Evolutionary conservation across 2,888 invertebrate species (phyloP).

Genomic region (Mallateleia sp.): DNA sequence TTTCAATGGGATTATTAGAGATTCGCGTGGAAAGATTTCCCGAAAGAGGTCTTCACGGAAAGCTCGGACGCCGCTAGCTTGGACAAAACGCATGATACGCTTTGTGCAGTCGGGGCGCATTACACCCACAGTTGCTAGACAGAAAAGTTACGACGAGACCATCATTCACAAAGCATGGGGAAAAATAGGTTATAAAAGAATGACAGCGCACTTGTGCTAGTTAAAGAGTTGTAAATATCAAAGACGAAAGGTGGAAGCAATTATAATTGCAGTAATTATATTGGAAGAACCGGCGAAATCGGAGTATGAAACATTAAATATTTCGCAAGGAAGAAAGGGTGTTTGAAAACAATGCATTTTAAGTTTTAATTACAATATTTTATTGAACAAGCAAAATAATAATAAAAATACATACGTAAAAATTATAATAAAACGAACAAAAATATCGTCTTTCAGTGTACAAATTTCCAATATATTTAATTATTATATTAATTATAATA

Average conservation of each 20-base stretch:
- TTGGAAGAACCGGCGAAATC: too few relatives aligned
- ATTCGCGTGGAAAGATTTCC: slow-evolving; percentile 79
- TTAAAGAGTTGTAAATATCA: slow-evolving; percentile 36
- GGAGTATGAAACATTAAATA: too few relatives aligned
- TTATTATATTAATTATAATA: too few relatives aligned
- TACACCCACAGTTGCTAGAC: slow-evolving; percentile 42
- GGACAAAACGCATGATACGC: slow-evolving; percentile 76
- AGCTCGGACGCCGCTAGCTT: slow-evolving; percentile 62
- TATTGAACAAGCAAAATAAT: too few relatives aligned
- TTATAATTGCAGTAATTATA: too few relatives aligned
- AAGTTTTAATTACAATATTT: too few relatives aligned
- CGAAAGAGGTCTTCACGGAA: slow-evolving; percentile 77
- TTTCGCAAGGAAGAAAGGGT: too few relatives aligned
- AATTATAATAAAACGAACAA: too few relatives aligned
- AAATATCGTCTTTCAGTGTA: too few relatives aligned
- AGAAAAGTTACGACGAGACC: slow-evolving; percentile 43
- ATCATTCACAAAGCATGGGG: slow-evolving; percentile 29
- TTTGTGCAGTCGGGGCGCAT: slow-evolving; percentile 61
- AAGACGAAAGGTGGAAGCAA: slow-evolving; percentile 4
- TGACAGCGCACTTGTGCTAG: slow-evolving; percentile 32
- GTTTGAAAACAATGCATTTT: too few relatives aligned
- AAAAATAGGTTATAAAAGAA: slow-evolving; percentile 56
- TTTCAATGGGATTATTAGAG: slow-evolving; percentile 79
- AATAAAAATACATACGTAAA: too few relatives aligned
- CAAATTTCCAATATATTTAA: too few relatives aligned